Percentiles rank a stretch among this genome's conserved stretches.
Evolutionary conservation across 2,113 vertebrate species (phyloP).

Genomic region (Furnarius figulus): DNA sequence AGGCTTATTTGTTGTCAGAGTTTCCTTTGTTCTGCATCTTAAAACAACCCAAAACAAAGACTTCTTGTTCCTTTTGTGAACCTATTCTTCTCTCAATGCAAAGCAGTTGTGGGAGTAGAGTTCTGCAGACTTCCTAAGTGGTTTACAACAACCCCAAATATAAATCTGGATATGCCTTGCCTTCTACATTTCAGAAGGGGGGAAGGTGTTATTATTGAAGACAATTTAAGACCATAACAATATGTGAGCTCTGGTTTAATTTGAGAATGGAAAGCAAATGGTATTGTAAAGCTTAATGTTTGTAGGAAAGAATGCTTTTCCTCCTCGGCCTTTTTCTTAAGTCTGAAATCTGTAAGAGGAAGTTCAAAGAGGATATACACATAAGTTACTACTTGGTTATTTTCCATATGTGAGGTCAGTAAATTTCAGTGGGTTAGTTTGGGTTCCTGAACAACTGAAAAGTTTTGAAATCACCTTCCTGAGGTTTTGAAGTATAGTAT

Average conservation of each 20-base stretch:
- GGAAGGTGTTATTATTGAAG: slow-evolving; percentile 1
- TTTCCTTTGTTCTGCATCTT: slow-evolving; percentile 18
- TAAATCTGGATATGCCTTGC: background rate
- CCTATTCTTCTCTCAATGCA: background rate
- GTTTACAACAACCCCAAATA: background rate
- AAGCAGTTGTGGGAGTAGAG: background rate
- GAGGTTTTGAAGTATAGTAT: slow-evolving; percentile 5
- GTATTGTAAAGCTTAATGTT: slow-evolving; percentile 47
- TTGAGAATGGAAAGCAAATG: background rate
- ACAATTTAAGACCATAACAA: slow-evolving; percentile 31
- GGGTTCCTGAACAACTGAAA: slow-evolving; percentile 18
- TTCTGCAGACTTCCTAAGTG: background rate
- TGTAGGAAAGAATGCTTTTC: slow-evolving; percentile 42
- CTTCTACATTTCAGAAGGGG: background rate
- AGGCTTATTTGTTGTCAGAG: background rate
- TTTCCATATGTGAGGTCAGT: slow-evolving; percentile 41
- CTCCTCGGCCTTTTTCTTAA: slow-evolving; percentile 33
- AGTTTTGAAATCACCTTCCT: slow-evolving; percentile 31
- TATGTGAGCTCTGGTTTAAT: slow-evolving; percentile 4
- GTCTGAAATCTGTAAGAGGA: slow-evolving; percentile 31
- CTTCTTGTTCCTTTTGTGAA: background rate
- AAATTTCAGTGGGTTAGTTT: background rate
- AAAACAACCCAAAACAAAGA: background rate
- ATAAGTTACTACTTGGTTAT: slow-evolving; percentile 13
- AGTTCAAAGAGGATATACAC: slow-evolving; percentile 31